A percentile compares a stretch with the other conserved stretches of the same genome.
phyloP scores from a whole-genome alignment of 2,113 vertebrate genomes.

The Mola mola region DNA sequence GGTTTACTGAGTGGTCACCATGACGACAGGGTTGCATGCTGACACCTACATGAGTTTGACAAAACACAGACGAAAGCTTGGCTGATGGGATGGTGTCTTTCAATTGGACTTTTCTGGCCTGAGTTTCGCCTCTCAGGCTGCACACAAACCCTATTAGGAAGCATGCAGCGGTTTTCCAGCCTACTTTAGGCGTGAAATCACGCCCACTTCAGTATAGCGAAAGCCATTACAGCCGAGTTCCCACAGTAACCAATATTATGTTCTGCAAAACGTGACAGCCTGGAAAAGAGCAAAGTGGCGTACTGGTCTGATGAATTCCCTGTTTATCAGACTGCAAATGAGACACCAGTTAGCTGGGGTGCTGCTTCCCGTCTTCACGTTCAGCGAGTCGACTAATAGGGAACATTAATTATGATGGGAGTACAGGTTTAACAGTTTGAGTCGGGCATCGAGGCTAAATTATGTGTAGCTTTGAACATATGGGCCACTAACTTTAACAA shows the following conservation, averaged over 20 bases:
- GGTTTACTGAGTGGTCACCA: constrained; percentile 32
- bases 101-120: constrained; percentile 6
- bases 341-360: too few relatives aligned
- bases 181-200: neutral
- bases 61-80: constrained; percentile 36
- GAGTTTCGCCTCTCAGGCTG: constrained; percentile 15
- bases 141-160: neutral
- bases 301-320: too few relatives aligned
- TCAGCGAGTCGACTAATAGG: too few relatives aligned
- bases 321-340: too few relatives aligned
- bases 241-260: too few relatives aligned
- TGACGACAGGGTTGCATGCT: constrained; percentile 6
- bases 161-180: neutral
- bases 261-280: neutral
- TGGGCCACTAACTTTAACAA: too few relatives aligned
- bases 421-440: too few relatives aligned
- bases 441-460: too few relatives aligned
- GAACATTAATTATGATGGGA: too few relatives aligned
- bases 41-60: constrained; percentile 41
- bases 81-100: constrained; percentile 1
- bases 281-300: neutral
- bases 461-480: too few relatives aligned
- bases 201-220: neutral
- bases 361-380: too few relatives aligned
- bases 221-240: neutral